Evolutionary conservation across 1,140 invertebrate genomes (phyloP), one percentile per base, ranked within the genome.

Genomic region (Apis cerana): DNA sequence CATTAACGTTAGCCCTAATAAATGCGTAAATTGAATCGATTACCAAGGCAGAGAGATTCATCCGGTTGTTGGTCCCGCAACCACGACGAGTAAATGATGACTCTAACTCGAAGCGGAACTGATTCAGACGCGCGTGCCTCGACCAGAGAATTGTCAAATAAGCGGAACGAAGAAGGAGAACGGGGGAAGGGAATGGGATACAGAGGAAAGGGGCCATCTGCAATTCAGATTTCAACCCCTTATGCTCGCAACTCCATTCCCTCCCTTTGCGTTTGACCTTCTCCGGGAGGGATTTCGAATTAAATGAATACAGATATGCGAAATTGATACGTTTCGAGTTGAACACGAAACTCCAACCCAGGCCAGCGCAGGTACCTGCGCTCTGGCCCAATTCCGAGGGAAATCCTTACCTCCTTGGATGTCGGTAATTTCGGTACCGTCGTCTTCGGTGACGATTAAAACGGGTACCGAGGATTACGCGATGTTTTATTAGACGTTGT

Each of bases 161-260:
- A 1, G 19, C 0, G 3, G 33, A 67, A 43, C 33, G 64, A 67
- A 67, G 33, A 43, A 19, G 64, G 9, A 43, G n/a, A 17, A 5
- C 33, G 19, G 65, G 27, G 8, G 33, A n/a, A 33, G n/a, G 11
- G 13, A 61, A 59, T 12, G 19, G 65, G 23, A 27, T 11, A 52
- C 7, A 56, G 59, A 43, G 62, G 33, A 64, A 48, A 82, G 79
- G 74, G 71, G 71, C 62, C 72, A 92, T 93, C 87, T 92, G 89
- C 91, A 92, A 93, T 93, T 92, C 90, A 91, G 75, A 93, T 92
- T 90, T 84, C 84, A 86, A 86, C 88, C 88, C 88, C 91, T 90
- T 88, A 91, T 91, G 91, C 91, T 90, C 85, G 85, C 82, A 5
- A 68, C 59, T 80, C 62, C 58, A 19, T n/a, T 80, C 65, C 70